Percentiles rank a stretch among this genome's conserved stretches.
phyloP scores from a whole-genome alignment of 2,888 invertebrate species.

The Anticlea derivata region DNA sequence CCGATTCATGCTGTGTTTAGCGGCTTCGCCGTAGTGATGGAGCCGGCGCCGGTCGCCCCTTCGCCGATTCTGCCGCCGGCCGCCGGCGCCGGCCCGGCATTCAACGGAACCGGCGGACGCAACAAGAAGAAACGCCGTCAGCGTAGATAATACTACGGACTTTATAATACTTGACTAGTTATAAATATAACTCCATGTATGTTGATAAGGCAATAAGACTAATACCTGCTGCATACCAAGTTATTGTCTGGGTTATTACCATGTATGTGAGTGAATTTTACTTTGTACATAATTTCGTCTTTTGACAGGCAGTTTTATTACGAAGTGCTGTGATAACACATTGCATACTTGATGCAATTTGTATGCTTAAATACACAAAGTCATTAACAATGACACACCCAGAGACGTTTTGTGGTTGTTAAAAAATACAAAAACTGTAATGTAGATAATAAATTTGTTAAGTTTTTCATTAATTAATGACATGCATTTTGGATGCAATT shows the following conservation, averaged over 20 bases:
- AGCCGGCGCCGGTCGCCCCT: slow-evolving; percentile 23
- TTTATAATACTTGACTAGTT: slow-evolving; percentile 30
- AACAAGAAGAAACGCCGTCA: slow-evolving; percentile 68
- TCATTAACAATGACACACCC: slow-evolving; percentile 42
- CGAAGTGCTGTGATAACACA: slow-evolving; percentile 75
- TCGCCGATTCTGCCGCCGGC: slow-evolving; percentile 19
- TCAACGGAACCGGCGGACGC: slow-evolving; percentile 36
- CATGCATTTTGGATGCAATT: slow-evolving; percentile 59
- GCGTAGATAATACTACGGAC: slow-evolving; percentile 58
- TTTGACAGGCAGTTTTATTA: slow-evolving; percentile 66
- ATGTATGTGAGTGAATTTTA: slow-evolving; percentile 21
- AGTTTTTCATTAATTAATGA: slow-evolving; percentile 47
- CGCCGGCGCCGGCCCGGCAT: neutral
- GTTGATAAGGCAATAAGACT: slow-evolving; percentile 24
- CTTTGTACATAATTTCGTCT: slow-evolving; percentile 60
- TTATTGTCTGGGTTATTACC: slow-evolving; percentile 17
- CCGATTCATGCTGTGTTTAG: neutral
- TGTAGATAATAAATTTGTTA: slow-evolving; percentile 50
- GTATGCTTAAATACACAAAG: slow-evolving; percentile 36
- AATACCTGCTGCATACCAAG: slow-evolving; percentile 26
- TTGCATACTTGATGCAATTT: slow-evolving; percentile 55
- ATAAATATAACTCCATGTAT: slow-evolving; percentile 18
- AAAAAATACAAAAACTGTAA: slow-evolving; percentile 37
- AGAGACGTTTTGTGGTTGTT: slow-evolving; percentile 55
- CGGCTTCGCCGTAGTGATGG: neutral